Conservation (phyloP, 2,888 invertebrate genomes). For the Agrotis puta region DNA sequence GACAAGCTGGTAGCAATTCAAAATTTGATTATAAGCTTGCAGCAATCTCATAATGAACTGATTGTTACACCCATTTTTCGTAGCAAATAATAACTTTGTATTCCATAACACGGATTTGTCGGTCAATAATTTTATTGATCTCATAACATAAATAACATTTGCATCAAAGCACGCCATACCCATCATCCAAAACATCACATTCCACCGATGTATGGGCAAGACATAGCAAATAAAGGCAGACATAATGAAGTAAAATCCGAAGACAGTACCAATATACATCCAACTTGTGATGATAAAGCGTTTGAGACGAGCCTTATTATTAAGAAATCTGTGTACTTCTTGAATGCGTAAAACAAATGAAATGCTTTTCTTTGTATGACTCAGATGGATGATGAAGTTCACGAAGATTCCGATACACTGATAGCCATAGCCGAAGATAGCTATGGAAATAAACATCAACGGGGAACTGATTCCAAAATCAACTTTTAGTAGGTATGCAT, state of each 20-base stretch:
- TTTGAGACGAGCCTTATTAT: not conserved
- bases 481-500: not conserved
- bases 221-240: not conserved
- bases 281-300: not conserved
- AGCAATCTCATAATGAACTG: not conserved
- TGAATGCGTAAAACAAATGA: not conserved
- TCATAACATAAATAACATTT: not conserved
- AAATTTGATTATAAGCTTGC: not conserved
- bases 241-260: not conserved
- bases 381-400: not conserved
- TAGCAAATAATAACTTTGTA: not conserved
- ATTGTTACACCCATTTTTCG: not conserved
- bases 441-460: not conserved
- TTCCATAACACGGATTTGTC: not conserved
- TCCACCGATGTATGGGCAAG: not conserved
- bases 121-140: not conserved
- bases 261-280: not conserved
- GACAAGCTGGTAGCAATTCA: not conserved
- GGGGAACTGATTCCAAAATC: not conserved
- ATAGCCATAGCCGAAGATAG: not conserved
- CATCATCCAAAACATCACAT: not conserved
- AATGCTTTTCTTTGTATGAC: not conserved
- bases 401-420: not conserved
- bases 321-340: not conserved
- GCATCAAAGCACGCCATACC: not conserved